A percentile compares a stretch with the other conserved stretches of the same genome.
phyloP scores from a whole-genome alignment of 2,113 vertebrate species.

The Mormyrus iriodes region DNA sequence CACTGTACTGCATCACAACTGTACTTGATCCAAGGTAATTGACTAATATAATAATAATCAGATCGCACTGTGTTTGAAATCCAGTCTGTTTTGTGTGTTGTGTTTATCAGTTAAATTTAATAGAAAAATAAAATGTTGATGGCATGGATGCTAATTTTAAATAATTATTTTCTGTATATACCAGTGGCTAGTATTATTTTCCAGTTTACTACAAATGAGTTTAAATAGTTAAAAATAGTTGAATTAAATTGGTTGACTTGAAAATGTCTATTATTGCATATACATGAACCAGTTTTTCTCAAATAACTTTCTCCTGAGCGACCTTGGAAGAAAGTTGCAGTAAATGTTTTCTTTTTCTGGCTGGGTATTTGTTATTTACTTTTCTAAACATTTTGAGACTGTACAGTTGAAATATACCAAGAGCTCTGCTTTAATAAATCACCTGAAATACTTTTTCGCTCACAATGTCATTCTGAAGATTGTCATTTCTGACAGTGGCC shows the following conservation, averaged over 20 bases:
- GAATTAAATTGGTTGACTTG: too few species aligned
- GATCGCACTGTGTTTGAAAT: too few species aligned
- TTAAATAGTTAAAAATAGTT: too few species aligned
- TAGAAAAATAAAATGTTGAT: too few species aligned
- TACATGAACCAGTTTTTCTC: neutral
- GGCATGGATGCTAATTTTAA: too few species aligned
- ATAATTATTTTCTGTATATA: too few species aligned
- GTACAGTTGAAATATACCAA: neutral
- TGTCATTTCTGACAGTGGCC: neutral
- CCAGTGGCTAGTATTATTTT: too few species aligned
- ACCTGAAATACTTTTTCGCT: neutral
- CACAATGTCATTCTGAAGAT: neutral
- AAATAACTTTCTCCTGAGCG: neutral
- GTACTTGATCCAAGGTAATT: neutral
- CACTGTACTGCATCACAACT: neutral
- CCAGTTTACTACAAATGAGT: too few species aligned
- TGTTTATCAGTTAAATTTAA: too few species aligned
- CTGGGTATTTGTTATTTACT: neutral
- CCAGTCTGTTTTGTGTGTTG: too few species aligned
- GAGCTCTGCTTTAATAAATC: neutral
- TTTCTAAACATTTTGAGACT: neutral
- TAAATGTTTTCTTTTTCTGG: neutral
- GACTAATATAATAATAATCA: too few species aligned
- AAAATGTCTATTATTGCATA: too few species aligned
- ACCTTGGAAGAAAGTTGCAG: neutral